phyloP scores from a whole-genome alignment of 2,797 vertebrate species.

The Liasis olivaceus region DNA sequence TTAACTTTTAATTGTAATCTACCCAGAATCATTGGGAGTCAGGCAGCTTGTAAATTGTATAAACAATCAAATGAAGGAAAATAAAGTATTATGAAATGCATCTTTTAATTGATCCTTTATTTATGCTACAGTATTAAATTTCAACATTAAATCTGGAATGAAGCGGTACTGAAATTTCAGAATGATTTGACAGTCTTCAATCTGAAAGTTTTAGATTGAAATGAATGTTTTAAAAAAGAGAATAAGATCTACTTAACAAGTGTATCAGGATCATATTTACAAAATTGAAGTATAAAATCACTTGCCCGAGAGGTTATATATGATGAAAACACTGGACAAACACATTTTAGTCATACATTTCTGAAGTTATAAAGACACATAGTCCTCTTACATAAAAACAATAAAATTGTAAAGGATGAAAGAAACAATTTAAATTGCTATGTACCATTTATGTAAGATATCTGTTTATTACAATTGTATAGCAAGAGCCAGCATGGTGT shows the following conservation, averaged over 20 bases:
- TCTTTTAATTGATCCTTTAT: not conserved
- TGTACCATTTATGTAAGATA: not conserved
- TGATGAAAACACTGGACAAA: not conserved
- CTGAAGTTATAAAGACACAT: not conserved
- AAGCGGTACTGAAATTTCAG: not conserved
- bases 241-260: not conserved
- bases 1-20: not conserved
- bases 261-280: not conserved
- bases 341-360: not conserved
- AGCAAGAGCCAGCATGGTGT: not conserved
- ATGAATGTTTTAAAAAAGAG: not conserved
- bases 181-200: not conserved
- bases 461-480: not conserved
- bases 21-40: not conserved
- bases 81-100: not conserved
- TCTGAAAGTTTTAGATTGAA: not conserved
- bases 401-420: not conserved
- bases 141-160: not conserved
- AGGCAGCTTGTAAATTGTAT: not conserved
- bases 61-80: not conserved
- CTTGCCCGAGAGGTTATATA: not conserved
- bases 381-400: not conserved
- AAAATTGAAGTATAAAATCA: not conserved
- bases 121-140: not conserved
- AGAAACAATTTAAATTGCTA: not conserved